Evolutionary conservation across 2,888 invertebrate species (phyloP), one percentile per base, ranked within the genome.

Genomic region (Cyaniris semiargus): DNA sequence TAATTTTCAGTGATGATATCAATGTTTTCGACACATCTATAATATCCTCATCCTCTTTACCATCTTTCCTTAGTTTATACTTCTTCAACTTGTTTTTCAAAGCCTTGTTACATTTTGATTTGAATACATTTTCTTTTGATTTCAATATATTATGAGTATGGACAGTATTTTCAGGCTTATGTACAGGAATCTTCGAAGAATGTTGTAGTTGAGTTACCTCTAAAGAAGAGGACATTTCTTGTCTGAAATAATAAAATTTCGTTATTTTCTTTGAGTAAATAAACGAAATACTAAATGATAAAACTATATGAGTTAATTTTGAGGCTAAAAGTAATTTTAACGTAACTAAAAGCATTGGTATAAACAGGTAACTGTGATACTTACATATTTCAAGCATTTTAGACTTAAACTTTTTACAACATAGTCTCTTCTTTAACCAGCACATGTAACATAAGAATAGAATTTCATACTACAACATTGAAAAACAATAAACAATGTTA

Each of bases 41-140:
- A 76, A 93, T 86, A 82, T 93, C 93, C 79, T 85, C 88, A 81
- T 94, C 93, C 82, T 93, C 93, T 80, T 84, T 83, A n/a, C 90
- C 93, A 90, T 93, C 88, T 82, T 83, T 88, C 80, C 90, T 85
- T 4, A 92, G 84, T 83, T 88, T 93, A 79, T 93, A 93, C 83
- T 93, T 92, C 81, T 89, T 91, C 31, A 92, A 83, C 82, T 90
- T 93, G 70, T 86, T 89, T 80, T 86, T 90, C n/a, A 91, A 86
- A 70, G 83, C 81, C 81, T 84, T 89, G 74, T 83, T 85, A 82
- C 87, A 90, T 83, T 86, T 91, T 60, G 83, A 81, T 82, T 87
- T 91, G 34, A 84, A 82, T 80, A 83, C 84, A 78, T 88, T 89
- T 83, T 89, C 87, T 81, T 87, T 91, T 18, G 86, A 83, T 80